Conservation (phyloP, 2,888 invertebrate genomes). For the Conomelus anceps region DNA sequence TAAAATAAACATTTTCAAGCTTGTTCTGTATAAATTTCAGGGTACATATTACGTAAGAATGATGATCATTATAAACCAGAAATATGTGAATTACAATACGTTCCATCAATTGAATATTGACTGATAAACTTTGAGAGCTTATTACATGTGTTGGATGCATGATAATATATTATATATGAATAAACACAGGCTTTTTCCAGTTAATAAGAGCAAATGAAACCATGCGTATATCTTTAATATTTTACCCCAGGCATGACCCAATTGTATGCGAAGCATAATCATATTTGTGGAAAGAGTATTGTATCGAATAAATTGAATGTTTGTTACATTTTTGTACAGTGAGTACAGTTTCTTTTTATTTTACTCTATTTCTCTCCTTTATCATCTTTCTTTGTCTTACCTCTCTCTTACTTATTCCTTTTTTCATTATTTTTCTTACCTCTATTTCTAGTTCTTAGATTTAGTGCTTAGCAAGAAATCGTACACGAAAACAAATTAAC, state of each 20-base stretch:
- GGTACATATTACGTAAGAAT: no score
- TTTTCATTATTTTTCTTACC: no score
- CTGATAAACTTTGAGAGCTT: not conserved
- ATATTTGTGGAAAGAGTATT: not conserved
- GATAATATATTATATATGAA: no score
- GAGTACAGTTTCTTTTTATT: not conserved
- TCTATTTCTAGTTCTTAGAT: no score
- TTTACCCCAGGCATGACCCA: not conserved
- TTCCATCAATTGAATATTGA: not conserved
- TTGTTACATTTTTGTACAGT: not conserved
- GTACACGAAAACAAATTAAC: no score
- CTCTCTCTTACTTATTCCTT: no score
- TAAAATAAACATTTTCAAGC: no score
- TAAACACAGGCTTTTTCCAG: not conserved
- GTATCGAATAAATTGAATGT: not conserved
- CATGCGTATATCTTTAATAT: not conserved
- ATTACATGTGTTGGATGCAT: not conserved
- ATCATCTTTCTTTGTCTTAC: not conserved
- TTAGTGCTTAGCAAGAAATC: no score
- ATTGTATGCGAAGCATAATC: not conserved
- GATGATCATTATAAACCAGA: no score
- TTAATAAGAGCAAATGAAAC: not conserved
- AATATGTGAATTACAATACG: no score
- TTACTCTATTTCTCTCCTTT: not conserved
- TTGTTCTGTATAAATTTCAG: no score